Percentiles rank a stretch among this genome's conserved stretches.
Conservation (phyloP, 2,888 invertebrate species). For the Argynnis bischoffii region DNA sequence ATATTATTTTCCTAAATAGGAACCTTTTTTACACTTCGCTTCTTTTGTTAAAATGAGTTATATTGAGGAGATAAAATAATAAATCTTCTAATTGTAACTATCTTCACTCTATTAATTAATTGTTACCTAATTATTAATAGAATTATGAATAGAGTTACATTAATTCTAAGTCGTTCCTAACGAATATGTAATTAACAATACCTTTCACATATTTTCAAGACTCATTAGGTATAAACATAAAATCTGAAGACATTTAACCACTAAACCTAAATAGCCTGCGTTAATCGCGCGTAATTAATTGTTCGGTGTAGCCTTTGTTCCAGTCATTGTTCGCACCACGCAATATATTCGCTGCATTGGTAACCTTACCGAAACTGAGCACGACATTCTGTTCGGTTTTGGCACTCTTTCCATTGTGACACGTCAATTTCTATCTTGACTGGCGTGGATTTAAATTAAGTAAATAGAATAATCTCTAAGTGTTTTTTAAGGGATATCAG, state of each 20-base stretch:
- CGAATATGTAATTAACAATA: not conserved
- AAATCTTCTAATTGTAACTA: too few relatives aligned
- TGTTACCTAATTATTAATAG: too few relatives aligned
- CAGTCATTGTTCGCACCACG: slow-evolving; percentile 55
- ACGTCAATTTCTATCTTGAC: slow-evolving; percentile 5
- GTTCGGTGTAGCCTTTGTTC: slow-evolving; percentile 48
- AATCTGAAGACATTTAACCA: slow-evolving; percentile 24
- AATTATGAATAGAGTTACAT: too few relatives aligned
- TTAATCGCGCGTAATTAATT: slow-evolving; percentile 36
- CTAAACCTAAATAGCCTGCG: slow-evolving; percentile 25
- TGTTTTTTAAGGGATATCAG: too few relatives aligned
- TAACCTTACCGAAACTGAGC: slow-evolving; percentile 66
- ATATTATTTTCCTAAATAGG: too few relatives aligned
- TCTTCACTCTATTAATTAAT: too few relatives aligned
- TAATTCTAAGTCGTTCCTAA: not conserved
- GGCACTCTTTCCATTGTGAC: slow-evolving; percentile 46
- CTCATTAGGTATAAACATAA: slow-evolving; percentile 10
- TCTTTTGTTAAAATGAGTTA: too few relatives aligned
- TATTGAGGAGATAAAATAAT: too few relatives aligned
- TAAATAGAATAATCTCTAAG: too few relatives aligned
- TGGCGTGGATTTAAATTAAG: not conserved
- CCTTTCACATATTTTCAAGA: slow-evolving; percentile 41
- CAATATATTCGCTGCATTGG: slow-evolving; percentile 51
- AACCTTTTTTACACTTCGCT: too few relatives aligned
- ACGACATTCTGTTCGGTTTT: slow-evolving; percentile 51